Evolutionary conservation across 2,113 vertebrate genomes (phyloP), one percentile per base, ranked within the genome.

Genomic region (Scartelaos histophorus): DNA sequence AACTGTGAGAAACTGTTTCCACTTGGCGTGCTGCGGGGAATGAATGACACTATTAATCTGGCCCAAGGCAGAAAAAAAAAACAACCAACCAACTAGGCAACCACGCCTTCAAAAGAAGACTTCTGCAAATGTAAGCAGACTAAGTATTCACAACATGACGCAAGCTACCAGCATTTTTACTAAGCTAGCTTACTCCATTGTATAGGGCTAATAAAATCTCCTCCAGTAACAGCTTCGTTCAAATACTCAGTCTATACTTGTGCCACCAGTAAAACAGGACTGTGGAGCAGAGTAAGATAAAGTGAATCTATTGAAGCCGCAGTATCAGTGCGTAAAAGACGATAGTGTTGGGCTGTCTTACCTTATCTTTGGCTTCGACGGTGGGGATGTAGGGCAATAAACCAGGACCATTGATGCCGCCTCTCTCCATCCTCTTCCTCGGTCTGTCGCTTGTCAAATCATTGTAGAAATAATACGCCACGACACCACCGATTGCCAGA

Each of bases 351-450:
- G n/a, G 10, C 10, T 19, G 22, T 70, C 82, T 66, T 91, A 94
- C 93, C 93, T 90, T 91, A 57, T 94, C 93, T 69, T 92, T 93
- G 17, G 93, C 93, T 60, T 83, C 73, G 4, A 94, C 91, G 0
- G 84, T 86, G 12, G 91, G 90, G 43, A 94, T 78, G 49, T 81
- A 87, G 29, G 88, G 81, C 5, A 91, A 73, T 70, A 90, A 29
- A 13, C 71, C 75, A 71, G 13, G 25, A 6, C 71, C 74, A 73
- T 12, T 71, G 86, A 86, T 79, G 78, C 79, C 67, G 75, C 7
- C 58, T 13, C 71, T 74, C 72, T 53, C 75, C 76, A 81, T 87
- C 85, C 73, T 85, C 81, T 74, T 89, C 75, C 85, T 73, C 69
- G 66, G 68, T 68, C 79, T 46, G 34, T 51, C 54, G 74, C 75